phyloP scores from a whole-genome alignment of 2,113 vertebrate species.

The Anolis sagrei region DNA sequence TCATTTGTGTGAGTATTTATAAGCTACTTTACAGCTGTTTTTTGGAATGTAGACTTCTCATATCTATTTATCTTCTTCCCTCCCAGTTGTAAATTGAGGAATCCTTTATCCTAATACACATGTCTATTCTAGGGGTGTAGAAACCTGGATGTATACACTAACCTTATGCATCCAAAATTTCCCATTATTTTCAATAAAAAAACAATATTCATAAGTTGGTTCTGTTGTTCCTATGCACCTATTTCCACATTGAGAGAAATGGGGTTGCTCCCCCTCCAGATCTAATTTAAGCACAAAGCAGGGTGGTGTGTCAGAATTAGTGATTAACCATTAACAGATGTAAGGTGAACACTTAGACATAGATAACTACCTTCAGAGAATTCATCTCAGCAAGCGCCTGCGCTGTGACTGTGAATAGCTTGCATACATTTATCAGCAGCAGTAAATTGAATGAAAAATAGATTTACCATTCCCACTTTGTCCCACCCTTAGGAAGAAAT shows the following conservation, averaged over 20 bases:
- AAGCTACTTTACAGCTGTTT: background rate
- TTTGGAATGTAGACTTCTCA: background rate
- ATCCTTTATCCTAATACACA: background rate
- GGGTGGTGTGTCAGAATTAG: background rate
- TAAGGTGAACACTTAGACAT: background rate
- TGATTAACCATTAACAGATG: background rate
- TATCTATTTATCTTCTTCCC: background rate
- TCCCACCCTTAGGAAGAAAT: background rate
- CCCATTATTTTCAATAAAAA: background rate
- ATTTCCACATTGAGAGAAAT: background rate
- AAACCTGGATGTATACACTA: background rate
- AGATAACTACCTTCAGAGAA: background rate
- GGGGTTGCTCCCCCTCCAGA: background rate
- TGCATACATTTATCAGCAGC: background rate
- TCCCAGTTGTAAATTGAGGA: background rate
- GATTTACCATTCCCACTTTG: background rate
- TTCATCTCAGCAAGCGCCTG: background rate
- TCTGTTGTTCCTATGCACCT: background rate
- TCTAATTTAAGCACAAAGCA: background rate
- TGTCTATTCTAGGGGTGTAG: background rate
- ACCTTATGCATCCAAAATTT: background rate
- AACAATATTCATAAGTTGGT: background rate
- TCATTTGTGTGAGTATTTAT: background rate
- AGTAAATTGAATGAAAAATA: slow-evolving; percentile 13
- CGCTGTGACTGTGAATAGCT: slow-evolving; percentile 1